These are phyloP conservation scores for Cebidichthys violaceus DNA, from an alignment of 2,113 vertebrate species.

Conservation along the genomic window DNA sequence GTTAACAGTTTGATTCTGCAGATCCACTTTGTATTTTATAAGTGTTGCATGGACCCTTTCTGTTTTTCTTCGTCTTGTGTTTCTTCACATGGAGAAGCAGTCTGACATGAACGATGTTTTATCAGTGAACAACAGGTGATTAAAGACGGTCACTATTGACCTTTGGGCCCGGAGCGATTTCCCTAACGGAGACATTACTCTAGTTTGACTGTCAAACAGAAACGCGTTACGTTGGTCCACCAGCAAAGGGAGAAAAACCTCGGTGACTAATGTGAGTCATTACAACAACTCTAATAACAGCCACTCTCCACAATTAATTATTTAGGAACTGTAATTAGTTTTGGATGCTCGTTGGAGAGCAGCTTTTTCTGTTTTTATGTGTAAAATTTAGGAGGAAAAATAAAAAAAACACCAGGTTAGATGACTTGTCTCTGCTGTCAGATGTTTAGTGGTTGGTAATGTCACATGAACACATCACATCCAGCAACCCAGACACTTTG, in stretches of 20 bases:
- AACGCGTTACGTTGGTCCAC: constrained; percentile 11
- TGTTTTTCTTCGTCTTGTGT: not conserved
- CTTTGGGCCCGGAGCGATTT: constrained; percentile 47
- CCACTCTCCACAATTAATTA: constrained; percentile 55
- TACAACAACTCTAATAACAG: constrained; percentile 53
- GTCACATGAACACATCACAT: not conserved
- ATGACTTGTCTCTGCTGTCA: not conserved
- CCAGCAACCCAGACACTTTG: not conserved
- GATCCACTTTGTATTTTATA: not conserved
- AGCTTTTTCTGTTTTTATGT: constrained; percentile 1
- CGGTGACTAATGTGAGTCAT: constrained; percentile 66
- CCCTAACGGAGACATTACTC: constrained; percentile 33
- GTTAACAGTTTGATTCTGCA: not conserved
- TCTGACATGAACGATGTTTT: not conserved
- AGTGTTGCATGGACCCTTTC: too few species aligned
- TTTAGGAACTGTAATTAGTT: constrained; percentile 54
- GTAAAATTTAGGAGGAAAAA: not conserved
- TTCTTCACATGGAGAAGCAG: not conserved
- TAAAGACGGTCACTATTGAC: constrained; percentile 47
- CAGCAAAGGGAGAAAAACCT: constrained; percentile 35
- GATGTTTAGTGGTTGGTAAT: not conserved
- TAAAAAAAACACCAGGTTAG: not conserved
- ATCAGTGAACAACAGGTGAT: constrained; percentile 32
- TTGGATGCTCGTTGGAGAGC: constrained; percentile 24
- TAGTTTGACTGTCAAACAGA: constrained; percentile 44